Percentiles rank a stretch among this genome's conserved stretches.
Conservation (phyloP, 2,888 invertebrate genomes). For the Scaptomyza caliginosa region DNA sequence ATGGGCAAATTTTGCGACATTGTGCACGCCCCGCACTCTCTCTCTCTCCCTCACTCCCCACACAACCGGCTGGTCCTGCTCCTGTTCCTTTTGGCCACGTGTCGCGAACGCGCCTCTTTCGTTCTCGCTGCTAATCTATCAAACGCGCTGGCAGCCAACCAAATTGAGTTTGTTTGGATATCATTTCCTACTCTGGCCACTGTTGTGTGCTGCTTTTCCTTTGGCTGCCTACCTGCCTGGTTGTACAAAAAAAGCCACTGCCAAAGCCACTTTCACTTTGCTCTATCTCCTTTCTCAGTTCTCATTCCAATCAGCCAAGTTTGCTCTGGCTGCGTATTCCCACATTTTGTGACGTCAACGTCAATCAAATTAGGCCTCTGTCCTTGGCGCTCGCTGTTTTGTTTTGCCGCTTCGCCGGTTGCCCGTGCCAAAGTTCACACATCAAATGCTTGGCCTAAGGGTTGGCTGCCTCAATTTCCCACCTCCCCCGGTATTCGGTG, state of each 20-base stretch:
- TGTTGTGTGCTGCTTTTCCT: background rate
- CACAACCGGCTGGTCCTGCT: background rate
- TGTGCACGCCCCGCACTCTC: slow-evolving; percentile 45
- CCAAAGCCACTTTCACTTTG: slow-evolving; percentile 55
- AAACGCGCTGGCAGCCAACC: slow-evolving; percentile 68
- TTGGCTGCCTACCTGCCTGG: slow-evolving; percentile 59
- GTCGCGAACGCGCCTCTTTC: slow-evolving; percentile 74
- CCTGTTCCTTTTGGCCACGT: slow-evolving; percentile 55
- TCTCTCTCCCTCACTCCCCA: background rate
- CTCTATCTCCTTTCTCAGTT: slow-evolving; percentile 5
- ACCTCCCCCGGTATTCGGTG: slow-evolving; percentile 3
- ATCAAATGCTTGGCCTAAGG: slow-evolving; percentile 52
- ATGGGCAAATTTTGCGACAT: slow-evolving; percentile 65
- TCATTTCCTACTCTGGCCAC: slow-evolving; percentile 43
- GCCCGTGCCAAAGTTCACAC: slow-evolving; percentile 68
- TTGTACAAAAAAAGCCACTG: slow-evolving; percentile 32
- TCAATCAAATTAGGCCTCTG: slow-evolving; percentile 69
- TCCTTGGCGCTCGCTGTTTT: slow-evolving; percentile 21
- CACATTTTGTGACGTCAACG: slow-evolving; percentile 67
- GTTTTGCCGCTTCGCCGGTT: no score
- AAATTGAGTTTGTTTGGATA: slow-evolving; percentile 77
- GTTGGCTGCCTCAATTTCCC: background rate
- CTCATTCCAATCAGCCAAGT: slow-evolving; percentile 14
- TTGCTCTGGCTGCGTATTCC: slow-evolving; percentile 51
- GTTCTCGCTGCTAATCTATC: slow-evolving; percentile 82